A percentile compares a stretch with the other conserved stretches of the same genome.
Evolutionary conservation across 2,113 vertebrate genomes (phyloP).

Genomic region (Microtus oregoni): DNA sequence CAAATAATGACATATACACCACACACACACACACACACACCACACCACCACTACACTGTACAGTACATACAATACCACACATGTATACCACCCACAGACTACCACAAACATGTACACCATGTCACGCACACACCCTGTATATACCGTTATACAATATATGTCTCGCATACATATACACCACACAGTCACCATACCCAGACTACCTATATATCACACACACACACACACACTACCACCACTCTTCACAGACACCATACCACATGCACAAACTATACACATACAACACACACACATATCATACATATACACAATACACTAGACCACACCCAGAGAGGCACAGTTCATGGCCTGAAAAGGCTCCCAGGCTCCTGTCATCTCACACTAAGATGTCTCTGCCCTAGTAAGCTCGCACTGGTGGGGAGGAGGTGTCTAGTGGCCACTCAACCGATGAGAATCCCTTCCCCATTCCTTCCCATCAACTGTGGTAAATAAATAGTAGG

Average conservation of each 20-base stretch:
- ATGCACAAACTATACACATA: no score
- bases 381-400: neutral
- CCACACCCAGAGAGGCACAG: neutral
- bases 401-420: neutral
- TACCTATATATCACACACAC: neutral
- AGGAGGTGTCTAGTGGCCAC: no score
- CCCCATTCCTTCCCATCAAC: neutral
- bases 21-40: neutral
- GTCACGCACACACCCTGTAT: neutral
- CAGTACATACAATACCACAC: neutral
- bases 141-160: neutral
- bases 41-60: neutral
- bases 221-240: neutral
- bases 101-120: neutral
- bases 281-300: neutral
- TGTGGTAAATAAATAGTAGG: neutral
- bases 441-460: no score
- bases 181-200: neutral
- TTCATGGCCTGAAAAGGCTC: neutral
- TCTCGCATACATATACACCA: neutral
- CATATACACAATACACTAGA: neutral
- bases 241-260: neutral
- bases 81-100: neutral
- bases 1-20: neutral
- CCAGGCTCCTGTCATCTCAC: accelerated